Evolutionary conservation across 2,888 invertebrate species (phyloP).

Genomic region (Rhyacophila evoluta): DNA sequence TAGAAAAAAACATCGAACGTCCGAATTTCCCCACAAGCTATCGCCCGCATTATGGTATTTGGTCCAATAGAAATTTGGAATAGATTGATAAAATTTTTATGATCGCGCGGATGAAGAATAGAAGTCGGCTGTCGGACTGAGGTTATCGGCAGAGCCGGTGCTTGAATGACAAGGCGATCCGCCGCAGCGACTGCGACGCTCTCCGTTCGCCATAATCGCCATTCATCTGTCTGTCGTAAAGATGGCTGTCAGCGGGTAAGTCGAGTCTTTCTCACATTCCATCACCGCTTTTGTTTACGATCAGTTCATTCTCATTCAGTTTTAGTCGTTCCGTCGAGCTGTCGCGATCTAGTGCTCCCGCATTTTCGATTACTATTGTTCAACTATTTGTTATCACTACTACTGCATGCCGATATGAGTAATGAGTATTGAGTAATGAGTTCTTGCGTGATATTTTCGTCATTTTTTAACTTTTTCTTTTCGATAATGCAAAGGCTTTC

Average conservation of each 20-base stretch:
- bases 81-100: background rate
- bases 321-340: slow-evolving; percentile 20
- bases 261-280: slow-evolving; percentile 17
- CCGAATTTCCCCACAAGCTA: background rate
- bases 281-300: slow-evolving; percentile 11
- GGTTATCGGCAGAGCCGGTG: background rate
- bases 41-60: background rate
- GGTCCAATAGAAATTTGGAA: background rate
- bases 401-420: background rate
- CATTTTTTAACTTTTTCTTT: slow-evolving; percentile 8
- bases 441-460: background rate
- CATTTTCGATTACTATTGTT: background rate
- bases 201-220: slow-evolving; percentile 10
- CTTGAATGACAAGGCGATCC: background rate
- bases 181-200: background rate
- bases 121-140: background rate
- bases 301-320: slow-evolving; percentile 23
- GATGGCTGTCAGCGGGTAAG: slow-evolving; percentile 28
- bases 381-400: background rate
- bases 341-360: slow-evolving; percentile 13
- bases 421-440: no score
- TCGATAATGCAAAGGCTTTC: slow-evolving; percentile 70
- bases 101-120: background rate
- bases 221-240: background rate
- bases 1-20: background rate